phyloP scores from a whole-genome alignment of 2,888 invertebrate species.

The Eumerus sabulonum region DNA sequence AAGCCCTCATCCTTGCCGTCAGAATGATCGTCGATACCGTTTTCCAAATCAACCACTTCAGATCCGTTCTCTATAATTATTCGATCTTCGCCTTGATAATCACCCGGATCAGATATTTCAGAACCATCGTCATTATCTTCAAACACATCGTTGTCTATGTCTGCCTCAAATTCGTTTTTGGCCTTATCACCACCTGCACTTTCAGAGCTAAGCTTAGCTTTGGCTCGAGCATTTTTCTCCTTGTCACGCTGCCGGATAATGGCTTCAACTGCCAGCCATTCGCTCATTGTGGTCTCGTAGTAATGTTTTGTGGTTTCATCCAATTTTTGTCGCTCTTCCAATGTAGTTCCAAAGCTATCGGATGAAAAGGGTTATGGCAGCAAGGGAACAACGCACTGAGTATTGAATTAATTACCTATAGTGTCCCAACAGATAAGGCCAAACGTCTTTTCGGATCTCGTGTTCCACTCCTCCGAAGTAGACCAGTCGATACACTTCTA shows the following conservation, averaged over 20 bases:
- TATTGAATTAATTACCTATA: constrained; percentile 81
- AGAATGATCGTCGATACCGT: constrained; percentile 67
- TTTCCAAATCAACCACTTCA: constrained; percentile 77
- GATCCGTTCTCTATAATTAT: constrained; percentile 78
- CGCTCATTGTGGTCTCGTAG: constrained; percentile 95
- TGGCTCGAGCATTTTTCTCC: constrained; percentile 90
- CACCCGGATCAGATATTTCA: constrained; percentile 76
- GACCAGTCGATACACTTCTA: constrained; percentile 89
- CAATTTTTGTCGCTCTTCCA: constrained; percentile 83
- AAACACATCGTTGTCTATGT: constrained; percentile 81
- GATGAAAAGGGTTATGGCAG: neutral
- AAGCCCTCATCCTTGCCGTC: constrained; percentile 43
- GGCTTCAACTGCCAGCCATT: constrained; percentile 97
- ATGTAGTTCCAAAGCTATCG: constrained; percentile 84
- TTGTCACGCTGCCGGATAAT: constrained; percentile 91
- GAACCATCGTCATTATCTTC: constrained; percentile 80
- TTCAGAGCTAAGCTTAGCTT: constrained; percentile 89
- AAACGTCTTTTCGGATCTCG: constrained; percentile 87
- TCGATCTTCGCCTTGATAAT: constrained; percentile 78
- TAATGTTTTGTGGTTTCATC: constrained; percentile 85
- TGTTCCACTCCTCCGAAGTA: constrained; percentile 93
- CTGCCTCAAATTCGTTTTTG: constrained; percentile 80
- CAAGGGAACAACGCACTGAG: neutral
- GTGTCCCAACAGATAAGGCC: constrained; percentile 94
- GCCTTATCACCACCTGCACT: constrained; percentile 81